Evolutionary conservation across 2,797 vertebrate species (phyloP), one percentile per base, ranked within the genome.

Genomic region (Liparis tanakae): DNA sequence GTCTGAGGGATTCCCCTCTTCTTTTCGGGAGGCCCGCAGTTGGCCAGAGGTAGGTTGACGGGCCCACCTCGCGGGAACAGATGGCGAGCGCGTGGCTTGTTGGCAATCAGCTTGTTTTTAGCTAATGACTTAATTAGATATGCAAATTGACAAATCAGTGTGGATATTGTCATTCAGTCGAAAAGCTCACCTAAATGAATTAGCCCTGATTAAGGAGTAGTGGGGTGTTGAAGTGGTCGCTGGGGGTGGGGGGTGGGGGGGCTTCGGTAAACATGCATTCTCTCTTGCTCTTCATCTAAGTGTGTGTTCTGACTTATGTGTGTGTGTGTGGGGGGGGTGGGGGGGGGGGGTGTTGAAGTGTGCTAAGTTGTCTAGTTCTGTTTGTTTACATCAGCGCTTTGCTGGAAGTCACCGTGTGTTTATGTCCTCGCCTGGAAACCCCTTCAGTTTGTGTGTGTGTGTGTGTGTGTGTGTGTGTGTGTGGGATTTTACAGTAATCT

Each of bases 81-180:
- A 98, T 98, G 97, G 97, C 88, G 94, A 96, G 97, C 95, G 95
- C 95, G 94, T 94, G 96, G 93, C 96, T 97, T 95, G 96, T 96
- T 98, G 96, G 97, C 96, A 98, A 97, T 97, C 96, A 89, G 80
- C 83, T 83, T 70, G 73, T 89, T 92, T 91, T 93, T 95, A 95
- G 95, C 95, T 98, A 98, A 99, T 98, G 95, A 96, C 96, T 98
- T 96, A 97, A 99, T 98, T 98, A 97, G 94, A 94, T 96, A 96
- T 98, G 97, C 95, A 98, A 98, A 98, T 98, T 96, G 95, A 96
- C 95, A 96, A 97, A 98, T 98, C 96, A 96, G 96, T 95, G 95
- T 96, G 96, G 96, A 97, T 96, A 97, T 97, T 97, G 96, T 98
- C 96, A 94, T 97, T 97, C 96, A 96, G 96, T 95, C 92, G 96